phyloP scores from a whole-genome alignment of 2,888 invertebrate genomes.

The Acrobasis suavella region DNA sequence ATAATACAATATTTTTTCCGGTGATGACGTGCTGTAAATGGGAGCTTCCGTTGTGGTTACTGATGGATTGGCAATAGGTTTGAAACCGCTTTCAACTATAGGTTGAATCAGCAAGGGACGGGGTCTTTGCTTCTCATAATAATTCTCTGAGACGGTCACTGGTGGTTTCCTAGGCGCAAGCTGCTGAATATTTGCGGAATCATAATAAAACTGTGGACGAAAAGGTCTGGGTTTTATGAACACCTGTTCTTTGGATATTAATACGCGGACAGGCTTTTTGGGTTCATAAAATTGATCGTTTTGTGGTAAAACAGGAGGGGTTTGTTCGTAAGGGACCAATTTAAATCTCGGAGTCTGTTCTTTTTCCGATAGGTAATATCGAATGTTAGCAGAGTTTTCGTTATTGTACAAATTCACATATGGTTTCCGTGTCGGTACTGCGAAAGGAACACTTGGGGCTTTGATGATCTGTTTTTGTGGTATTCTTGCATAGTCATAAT shows the following conservation, averaged over 20 bases:
- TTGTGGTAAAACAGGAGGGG: slow-evolving; percentile 60
- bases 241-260: slow-evolving; percentile 55
- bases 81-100: slow-evolving; percentile 65
- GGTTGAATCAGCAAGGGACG: slow-evolving; percentile 47
- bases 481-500: slow-evolving; percentile 51
- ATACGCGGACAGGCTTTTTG: slow-evolving; percentile 47
- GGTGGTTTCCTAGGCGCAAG: slow-evolving; percentile 50
- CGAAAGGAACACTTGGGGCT: slow-evolving; percentile 45
- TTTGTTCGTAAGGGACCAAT: slow-evolving; percentile 77
- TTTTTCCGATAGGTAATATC: slow-evolving; percentile 67
- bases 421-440: slow-evolving; percentile 55
- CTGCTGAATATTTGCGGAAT: slow-evolving; percentile 49
- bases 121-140: slow-evolving; percentile 64
- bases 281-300: slow-evolving; percentile 45
- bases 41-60: slow-evolving; percentile 46
- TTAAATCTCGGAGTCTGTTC: slow-evolving; percentile 66
- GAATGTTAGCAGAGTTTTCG: slow-evolving; percentile 54
- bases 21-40: slow-evolving; percentile 43
- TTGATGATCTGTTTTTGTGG: slow-evolving; percentile 53
- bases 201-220: slow-evolving; percentile 56
- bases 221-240: slow-evolving; percentile 61
- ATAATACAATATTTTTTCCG: slow-evolving; percentile 38
- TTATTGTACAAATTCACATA: slow-evolving; percentile 56
- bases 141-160: slow-evolving; percentile 63
- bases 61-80: slow-evolving; percentile 56